phyloP scores from a whole-genome alignment of 2,113 vertebrate species.

The Thomomys bottae region DNA sequence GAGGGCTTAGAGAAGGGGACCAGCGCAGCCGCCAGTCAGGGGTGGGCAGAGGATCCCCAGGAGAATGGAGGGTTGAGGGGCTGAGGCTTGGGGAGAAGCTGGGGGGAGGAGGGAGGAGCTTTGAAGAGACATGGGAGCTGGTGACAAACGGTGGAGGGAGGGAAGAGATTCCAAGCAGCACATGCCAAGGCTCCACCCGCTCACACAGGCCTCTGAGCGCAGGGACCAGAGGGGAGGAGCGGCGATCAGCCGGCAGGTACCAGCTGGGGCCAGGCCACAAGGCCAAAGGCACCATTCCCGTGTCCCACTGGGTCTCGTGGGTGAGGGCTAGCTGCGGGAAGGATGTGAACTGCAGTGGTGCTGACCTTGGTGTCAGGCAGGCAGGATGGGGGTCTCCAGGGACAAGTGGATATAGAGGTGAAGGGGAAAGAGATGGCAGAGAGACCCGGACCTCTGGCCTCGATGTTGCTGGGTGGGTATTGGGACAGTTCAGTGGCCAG shows the following conservation, averaged over 20 bases:
- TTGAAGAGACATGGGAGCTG: neutral
- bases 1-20: neutral
- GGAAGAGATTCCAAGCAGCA: neutral
- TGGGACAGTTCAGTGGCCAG: neutral
- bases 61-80: neutral
- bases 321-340: neutral
- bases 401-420: neutral
- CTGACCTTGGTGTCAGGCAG: neutral
- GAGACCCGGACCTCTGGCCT: neutral
- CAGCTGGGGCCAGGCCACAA: too few relatives aligned
- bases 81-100: too few relatives aligned
- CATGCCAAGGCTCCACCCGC: neutral
- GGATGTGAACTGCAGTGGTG: fast-evolving
- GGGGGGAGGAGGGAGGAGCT: too few relatives aligned
- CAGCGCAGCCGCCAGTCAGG: too few relatives aligned
- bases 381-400: too few relatives aligned
- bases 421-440: neutral
- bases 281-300: neutral
- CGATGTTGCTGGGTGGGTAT: too few relatives aligned
- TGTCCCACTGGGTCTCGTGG: neutral
- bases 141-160: neutral
- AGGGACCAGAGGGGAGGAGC: neutral
- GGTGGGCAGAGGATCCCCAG: too few relatives aligned
- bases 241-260: neutral
- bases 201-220: neutral